Base-by-base conservation (phyloP, 1,140 invertebrate genomes). In the Cephus cinctus region DNA sequence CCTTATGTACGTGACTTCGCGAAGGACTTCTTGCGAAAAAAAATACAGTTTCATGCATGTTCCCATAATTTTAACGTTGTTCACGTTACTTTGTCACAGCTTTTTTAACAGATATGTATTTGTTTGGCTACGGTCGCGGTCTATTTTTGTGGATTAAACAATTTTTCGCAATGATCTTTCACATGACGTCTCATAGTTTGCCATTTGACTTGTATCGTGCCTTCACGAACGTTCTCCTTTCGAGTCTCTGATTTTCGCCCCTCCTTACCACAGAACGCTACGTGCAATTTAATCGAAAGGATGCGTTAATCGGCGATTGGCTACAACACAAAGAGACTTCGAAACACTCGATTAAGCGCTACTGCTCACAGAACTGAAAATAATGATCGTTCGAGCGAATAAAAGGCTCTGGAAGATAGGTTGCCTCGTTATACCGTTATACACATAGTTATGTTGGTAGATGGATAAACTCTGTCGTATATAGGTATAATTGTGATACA, bases 51-150 rank as follows among this genome's bases (percentile, higher is more conserved):
- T 40, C 4, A 22, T 14, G 3, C 21, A 12, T n/a, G 41, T 18
- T 15, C 41, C 19, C 23, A 31, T 43, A 43, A 30, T 59, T 44
- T 41, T 41, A 16, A 5, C 31, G 52, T 59, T 43, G 36, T 57
- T 6, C 14, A 30, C 23, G 12, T 32, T 30, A 41, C n/a, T n/a
- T 4, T 12, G 2, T 9, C 11, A 3, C 11, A 30, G 14, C 12
- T 2, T 30, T 3, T 9, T 11, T 2, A 30, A 30, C 27, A 11
- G 27, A 30, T 3, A 11, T 3, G 2, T 12, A 12, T 30, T 4
- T 30, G 27, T 30, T 30, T 30, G 2, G 14, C 2, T 30, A 30
- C 27, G 4, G 11, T 11, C 9, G 11, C 27, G 14, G 27, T n/a
- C 11, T 12, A 3, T 30, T 11, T 30, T 30, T 2, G 11, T 2